Conservation (phyloP, 2,797 vertebrate species). For the Myripristis murdjan region DNA sequence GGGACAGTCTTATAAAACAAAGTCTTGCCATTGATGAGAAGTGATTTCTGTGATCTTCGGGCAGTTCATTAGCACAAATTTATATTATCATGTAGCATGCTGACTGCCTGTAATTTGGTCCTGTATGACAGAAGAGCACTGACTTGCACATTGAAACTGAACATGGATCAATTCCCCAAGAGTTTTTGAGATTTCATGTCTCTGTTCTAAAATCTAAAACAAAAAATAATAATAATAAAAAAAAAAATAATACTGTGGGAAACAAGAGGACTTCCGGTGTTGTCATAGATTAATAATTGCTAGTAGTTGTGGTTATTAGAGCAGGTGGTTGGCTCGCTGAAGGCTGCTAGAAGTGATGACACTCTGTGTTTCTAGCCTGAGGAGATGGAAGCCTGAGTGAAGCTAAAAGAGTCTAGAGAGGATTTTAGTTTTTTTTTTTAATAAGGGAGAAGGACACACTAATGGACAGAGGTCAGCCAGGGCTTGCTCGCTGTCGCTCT, state of each 20-base stretch:
- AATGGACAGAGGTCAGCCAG: conserved; percentile 69
- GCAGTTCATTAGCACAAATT: background rate
- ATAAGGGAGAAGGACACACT: conserved; percentile 52
- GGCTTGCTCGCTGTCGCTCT: conserved; percentile 35
- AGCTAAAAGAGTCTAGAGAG: conserved; percentile 35
- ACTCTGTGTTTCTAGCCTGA: conserved; percentile 13
- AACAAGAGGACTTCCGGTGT: conserved; percentile 33
- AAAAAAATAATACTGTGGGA: too few species aligned
- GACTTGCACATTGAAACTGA: background rate
- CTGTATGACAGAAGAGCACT: conserved; percentile 10
- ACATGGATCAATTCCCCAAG: background rate
- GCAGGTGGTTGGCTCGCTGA: conserved; percentile 43
- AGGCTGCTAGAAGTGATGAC: conserved; percentile 33
- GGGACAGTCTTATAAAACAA: background rate
- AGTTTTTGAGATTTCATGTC: conserved; percentile 40
- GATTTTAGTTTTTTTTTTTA: conserved; percentile 50
- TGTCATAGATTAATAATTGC: conserved; percentile 50
- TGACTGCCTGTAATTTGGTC: conserved; percentile 12
- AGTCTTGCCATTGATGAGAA: background rate
- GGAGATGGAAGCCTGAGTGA: conserved; percentile 36
- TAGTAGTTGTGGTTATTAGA: conserved; percentile 28
- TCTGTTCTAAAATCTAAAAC: conserved; percentile 5
- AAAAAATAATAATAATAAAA: too few species aligned
- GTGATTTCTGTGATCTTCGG: conserved; percentile 3
- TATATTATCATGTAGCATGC: conserved; percentile 8